Evolutionary conservation across 1,140 invertebrate genomes (phyloP).

Genomic region (Pemphigus obesinymphae): DNA sequence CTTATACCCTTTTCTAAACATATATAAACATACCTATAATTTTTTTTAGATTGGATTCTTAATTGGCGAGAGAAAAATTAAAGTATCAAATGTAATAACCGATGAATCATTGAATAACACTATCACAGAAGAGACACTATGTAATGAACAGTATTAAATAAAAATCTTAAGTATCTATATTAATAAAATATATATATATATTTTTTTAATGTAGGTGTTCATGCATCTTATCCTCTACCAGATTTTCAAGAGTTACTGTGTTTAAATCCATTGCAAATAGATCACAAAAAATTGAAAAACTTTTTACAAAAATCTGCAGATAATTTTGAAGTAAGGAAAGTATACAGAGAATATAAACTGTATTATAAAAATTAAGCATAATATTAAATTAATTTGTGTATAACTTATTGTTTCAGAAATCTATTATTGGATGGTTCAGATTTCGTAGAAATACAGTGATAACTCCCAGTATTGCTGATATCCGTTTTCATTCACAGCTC

Average conservation of each 20-base stretch:
- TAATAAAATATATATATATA: not conserved
- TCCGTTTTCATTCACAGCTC: constrained; percentile 11
- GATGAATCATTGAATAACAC: constrained; percentile 29
- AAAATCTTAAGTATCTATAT: not conserved
- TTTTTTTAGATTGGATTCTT: constrained; percentile 27
- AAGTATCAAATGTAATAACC: constrained; percentile 28
- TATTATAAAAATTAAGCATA: not conserved
- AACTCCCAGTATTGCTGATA: constrained; percentile 2
- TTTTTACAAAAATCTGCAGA: constrained; percentile 22
- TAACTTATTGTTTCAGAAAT: not conserved
- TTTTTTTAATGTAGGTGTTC: constrained; percentile 19
- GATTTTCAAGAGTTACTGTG: constrained; percentile 8
- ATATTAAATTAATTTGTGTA: not conserved
- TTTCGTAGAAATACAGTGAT: constrained; percentile 11
- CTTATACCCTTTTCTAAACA: too few relatives aligned
- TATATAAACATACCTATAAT: too few relatives aligned
- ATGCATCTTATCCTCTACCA: constrained; percentile 19
- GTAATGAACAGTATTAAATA: not conserved
- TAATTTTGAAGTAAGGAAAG: constrained; percentile 7
- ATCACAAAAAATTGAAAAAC: not conserved
- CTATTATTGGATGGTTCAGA: constrained; percentile 26
- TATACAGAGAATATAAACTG: not conserved
- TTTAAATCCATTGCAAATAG: constrained; percentile 10
- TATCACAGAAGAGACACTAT: constrained; percentile 34
- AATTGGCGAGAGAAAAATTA: constrained; percentile 32